Percentiles rank a stretch among this genome's conserved stretches.
phyloP scores from a whole-genome alignment of 2,113 vertebrate genomes.

The Sprattus sprattus region DNA sequence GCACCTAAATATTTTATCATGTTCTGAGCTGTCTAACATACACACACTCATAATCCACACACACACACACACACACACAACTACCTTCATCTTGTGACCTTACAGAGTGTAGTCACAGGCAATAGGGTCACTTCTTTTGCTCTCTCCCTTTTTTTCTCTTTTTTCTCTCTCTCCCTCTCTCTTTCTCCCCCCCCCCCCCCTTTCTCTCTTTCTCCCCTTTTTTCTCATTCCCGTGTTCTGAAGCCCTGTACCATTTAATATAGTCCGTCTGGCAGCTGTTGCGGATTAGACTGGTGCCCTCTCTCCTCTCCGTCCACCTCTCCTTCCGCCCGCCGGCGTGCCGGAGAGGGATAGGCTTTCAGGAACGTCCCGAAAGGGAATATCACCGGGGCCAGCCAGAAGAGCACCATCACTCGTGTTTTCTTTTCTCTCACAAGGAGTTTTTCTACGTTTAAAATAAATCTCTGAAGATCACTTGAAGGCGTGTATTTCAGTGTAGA shows the following conservation, averaged over 20 bases:
- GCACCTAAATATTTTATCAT: no score
- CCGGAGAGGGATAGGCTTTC: background rate
- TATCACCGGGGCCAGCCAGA: background rate
- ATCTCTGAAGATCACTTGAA: no score
- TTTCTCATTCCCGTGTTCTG: conserved; percentile 24
- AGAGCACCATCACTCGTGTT: background rate
- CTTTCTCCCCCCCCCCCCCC: conserved; percentile 8
- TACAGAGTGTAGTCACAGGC: background rate
- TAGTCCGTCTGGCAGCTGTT: conserved; percentile 53
- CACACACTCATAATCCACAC: no score
- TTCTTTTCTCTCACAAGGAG: background rate
- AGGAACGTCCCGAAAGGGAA: background rate
- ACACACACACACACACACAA: no score
- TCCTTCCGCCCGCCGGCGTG: background rate
- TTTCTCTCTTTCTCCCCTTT: background rate
- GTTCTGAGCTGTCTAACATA: no score
- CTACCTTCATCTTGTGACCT: background rate
- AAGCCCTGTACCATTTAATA: conserved; percentile 43
- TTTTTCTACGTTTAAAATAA: no score
- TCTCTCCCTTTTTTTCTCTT: background rate
- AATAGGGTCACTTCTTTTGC: conserved; percentile 36
- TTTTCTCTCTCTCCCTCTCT: conserved; percentile 15
- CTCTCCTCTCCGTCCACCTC: conserved; percentile 25
- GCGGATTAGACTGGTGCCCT: conserved; percentile 39
- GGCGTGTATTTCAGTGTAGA: no score